Conservation (phyloP, 2,797 vertebrate species). For the Urophycis tenuis region DNA sequence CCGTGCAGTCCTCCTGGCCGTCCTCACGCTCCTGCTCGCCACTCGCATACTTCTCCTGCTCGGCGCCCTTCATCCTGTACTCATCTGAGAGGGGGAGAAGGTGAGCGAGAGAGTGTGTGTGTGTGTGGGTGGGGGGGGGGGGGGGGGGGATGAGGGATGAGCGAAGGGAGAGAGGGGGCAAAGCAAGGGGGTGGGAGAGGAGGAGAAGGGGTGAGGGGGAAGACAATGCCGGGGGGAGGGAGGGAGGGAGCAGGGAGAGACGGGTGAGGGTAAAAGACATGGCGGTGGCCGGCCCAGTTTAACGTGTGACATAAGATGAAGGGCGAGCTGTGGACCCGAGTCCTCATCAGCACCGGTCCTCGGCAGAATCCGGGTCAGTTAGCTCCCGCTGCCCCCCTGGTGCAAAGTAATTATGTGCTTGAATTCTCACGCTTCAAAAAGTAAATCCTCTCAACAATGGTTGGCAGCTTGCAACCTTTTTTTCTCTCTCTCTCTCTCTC, state of each 20-base stretch:
- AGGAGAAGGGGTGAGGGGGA: no score
- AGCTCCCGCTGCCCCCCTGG: slow-evolving; percentile 44
- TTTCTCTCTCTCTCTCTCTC: slow-evolving; percentile 36
- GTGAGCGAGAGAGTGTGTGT: neutral
- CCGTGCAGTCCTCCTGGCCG: slow-evolving; percentile 92
- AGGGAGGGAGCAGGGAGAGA: no score
- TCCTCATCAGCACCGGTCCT: slow-evolving; percentile 12
- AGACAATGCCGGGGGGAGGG: no score
- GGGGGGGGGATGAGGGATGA: no score
- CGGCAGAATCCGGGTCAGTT: slow-evolving; percentile 33
- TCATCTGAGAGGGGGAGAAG: slow-evolving; percentile 73
- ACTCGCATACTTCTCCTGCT: slow-evolving; percentile 95
- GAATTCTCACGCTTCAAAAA: slow-evolving; percentile 41
- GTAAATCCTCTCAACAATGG: slow-evolving; percentile 52
- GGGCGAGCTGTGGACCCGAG: neutral
- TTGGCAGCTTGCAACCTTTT: slow-evolving; percentile 41
- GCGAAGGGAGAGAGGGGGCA: no score
- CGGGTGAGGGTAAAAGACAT: neutral
- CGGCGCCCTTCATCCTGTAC: slow-evolving; percentile 92
- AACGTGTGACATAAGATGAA: neutral
- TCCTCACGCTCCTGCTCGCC: slow-evolving; percentile 87
- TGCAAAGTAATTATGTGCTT: slow-evolving; percentile 53
- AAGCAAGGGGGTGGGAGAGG: no score
- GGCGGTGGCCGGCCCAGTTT: neutral
- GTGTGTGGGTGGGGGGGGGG: no score